phyloP scores from a whole-genome alignment of 2,888 invertebrate species.

The Thymelicus acteon region DNA sequence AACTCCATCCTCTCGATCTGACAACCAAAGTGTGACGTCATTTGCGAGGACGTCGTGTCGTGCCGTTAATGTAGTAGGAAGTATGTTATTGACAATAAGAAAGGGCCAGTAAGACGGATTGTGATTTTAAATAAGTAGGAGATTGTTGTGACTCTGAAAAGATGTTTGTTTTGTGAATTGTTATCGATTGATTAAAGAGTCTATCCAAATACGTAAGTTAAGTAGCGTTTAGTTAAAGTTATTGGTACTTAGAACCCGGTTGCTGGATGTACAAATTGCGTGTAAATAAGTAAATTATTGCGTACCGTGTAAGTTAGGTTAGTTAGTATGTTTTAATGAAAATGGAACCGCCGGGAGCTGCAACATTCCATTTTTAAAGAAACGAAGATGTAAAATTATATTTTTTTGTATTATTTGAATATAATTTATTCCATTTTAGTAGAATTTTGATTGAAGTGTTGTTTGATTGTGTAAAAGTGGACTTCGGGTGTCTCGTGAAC shows the following conservation, averaged over 20 bases:
- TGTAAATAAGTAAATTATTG: constrained; percentile 80
- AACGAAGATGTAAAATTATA: constrained; percentile 55
- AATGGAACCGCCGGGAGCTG: constrained; percentile 63
- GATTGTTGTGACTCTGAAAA: constrained; percentile 53
- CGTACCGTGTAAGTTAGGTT: constrained; percentile 63
- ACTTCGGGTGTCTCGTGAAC: constrained; percentile 72
- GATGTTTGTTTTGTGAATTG: constrained; percentile 68
- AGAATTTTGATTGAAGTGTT: constrained; percentile 72
- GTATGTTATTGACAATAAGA: constrained; percentile 59
- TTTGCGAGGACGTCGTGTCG: constrained; percentile 48
- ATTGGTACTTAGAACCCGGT: constrained; percentile 70
- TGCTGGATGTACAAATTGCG: constrained; percentile 74
- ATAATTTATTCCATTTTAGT: constrained; percentile 78
- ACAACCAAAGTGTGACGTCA: constrained; percentile 88
- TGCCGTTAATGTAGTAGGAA: constrained; percentile 55
- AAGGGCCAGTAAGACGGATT: constrained; percentile 80
- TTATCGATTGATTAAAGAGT: constrained; percentile 81
- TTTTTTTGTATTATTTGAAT: constrained; percentile 67
- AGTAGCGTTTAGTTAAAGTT: constrained; percentile 70
- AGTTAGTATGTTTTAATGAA: constrained; percentile 62
- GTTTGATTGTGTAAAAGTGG: constrained; percentile 64
- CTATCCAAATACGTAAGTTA: constrained; percentile 83
- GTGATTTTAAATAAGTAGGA: constrained; percentile 77
- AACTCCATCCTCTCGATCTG: constrained; percentile 86
- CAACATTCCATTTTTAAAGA: constrained; percentile 63